Conservation (phyloP, 2,888 invertebrate genomes). For the Deilephila porcellus region DNA sequence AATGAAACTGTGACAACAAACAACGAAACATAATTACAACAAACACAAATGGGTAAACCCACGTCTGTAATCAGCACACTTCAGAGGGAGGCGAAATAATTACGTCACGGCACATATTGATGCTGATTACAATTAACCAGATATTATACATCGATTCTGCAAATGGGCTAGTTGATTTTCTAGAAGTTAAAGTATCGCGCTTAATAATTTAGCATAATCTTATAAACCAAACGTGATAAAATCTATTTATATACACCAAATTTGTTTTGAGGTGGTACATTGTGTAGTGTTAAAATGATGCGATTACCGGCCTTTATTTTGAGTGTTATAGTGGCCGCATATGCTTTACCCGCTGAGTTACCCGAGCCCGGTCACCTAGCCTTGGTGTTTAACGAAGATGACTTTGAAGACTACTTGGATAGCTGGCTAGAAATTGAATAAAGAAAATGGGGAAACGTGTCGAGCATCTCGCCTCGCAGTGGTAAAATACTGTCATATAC, state of each 20-base stretch:
- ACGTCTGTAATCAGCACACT: not conserved
- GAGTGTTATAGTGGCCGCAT: constrained; percentile 47
- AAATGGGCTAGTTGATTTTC: constrained; percentile 14
- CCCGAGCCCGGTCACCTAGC: constrained; percentile 71
- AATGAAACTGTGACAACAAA: not conserved
- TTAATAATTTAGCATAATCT: constrained; percentile 25
- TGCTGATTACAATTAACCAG: constrained; percentile 19
- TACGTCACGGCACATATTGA: not conserved
- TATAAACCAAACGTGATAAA: constrained; percentile 26
- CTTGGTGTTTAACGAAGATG: constrained; percentile 69
- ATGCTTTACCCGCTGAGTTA: constrained; percentile 52
- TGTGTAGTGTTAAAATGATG: constrained; percentile 33
- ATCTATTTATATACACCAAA: constrained; percentile 18
- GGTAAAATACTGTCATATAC: constrained; percentile 52
- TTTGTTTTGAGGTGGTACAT: not conserved
- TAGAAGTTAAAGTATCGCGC: constrained; percentile 21
- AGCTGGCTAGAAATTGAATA: constrained; percentile 68
- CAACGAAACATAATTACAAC: not conserved
- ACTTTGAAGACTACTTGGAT: constrained; percentile 78
- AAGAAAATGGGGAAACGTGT: constrained; percentile 52
- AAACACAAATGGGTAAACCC: not conserved
- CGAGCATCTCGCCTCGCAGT: constrained; percentile 48
- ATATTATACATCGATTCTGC: constrained; percentile 18
- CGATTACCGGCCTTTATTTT: constrained; percentile 47
- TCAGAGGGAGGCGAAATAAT: not conserved